Evolutionary conservation across 2,113 vertebrate genomes (phyloP).

Genomic region (Anser cygnoides): DNA sequence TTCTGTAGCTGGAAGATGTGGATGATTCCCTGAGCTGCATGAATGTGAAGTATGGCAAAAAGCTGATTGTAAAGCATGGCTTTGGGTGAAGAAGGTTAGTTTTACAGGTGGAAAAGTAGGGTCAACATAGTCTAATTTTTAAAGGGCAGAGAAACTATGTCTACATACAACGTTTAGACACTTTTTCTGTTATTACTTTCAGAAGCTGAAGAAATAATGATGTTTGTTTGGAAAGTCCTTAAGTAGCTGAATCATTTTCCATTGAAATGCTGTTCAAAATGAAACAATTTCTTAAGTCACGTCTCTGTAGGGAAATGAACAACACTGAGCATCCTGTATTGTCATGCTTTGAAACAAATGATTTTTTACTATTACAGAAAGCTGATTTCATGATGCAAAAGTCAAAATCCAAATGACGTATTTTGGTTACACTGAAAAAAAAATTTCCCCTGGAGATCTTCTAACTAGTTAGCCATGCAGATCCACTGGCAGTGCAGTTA

Average conservation of each 20-base stretch:
- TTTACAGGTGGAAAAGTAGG: slow-evolving; percentile 28
- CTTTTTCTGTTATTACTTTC: neutral
- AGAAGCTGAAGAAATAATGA: slow-evolving; percentile 16
- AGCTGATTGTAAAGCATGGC: neutral
- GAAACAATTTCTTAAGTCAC: neutral
- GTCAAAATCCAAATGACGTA: neutral
- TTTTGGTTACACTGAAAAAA: neutral
- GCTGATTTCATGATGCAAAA: neutral
- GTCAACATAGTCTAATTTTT: neutral
- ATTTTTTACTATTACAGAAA: too few species aligned
- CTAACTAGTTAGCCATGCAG: rapidly evolving
- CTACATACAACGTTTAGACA: neutral
- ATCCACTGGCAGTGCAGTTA: neutral
- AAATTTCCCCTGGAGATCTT: neutral
- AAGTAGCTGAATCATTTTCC: neutral
- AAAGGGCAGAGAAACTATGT: neutral
- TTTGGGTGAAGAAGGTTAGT: neutral
- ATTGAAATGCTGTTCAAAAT: neutral
- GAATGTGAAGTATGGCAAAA: neutral
- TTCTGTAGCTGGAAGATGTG: neutral
- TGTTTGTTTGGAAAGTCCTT: neutral
- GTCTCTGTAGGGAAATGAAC: neutral
- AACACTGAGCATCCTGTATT: neutral
- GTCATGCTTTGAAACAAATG: neutral
- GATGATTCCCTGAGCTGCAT: rapidly evolving